Conservation (phyloP, 30 jellyfish, hydroid and myxozoan species). For the Aurelia coerulea region DNA sequence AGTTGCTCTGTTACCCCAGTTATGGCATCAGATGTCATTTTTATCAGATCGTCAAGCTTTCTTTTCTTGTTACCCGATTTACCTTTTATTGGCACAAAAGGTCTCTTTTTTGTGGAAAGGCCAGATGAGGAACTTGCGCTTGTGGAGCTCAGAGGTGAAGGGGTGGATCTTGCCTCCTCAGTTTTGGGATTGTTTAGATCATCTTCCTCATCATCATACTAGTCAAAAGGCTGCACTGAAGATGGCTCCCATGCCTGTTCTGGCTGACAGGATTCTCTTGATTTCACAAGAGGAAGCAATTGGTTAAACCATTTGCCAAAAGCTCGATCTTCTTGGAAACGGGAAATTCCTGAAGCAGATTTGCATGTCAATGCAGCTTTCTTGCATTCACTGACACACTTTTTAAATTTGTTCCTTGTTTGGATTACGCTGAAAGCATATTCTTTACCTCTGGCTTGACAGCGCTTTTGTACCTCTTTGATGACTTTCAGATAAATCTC, state of each 20-base stretch:
- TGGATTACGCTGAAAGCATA: not conserved
- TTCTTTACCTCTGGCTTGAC: not conserved
- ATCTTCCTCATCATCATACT: too few relatives aligned
- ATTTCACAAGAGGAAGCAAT: too few relatives aligned
- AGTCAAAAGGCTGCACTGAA: too few relatives aligned
- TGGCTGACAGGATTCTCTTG: too few relatives aligned
- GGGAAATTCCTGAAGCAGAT: constrained; percentile 54
- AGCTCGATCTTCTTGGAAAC: not conserved
- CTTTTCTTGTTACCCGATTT: not conserved
- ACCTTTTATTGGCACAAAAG: not conserved
- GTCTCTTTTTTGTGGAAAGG: too few relatives aligned
- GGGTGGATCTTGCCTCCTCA: too few relatives aligned
- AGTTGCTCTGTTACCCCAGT: not conserved
- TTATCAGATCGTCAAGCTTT: not conserved
- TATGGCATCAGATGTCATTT: not conserved
- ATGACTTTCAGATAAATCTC: not conserved
- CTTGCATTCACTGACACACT: constrained; percentile 48
- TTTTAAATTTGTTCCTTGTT: constrained; percentile 24
- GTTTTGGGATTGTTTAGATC: too few relatives aligned
- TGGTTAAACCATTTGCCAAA: too few relatives aligned
- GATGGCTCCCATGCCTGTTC: too few relatives aligned
- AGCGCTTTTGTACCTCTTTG: not conserved
- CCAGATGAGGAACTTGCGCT: too few relatives aligned
- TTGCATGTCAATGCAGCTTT: constrained; percentile 60
- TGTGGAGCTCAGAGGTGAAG: too few relatives aligned